Evolutionary conservation across 2,888 invertebrate genomes (phyloP), one percentile per base, ranked within the genome.

Genomic region (Drosophila multiciliata): DNA sequence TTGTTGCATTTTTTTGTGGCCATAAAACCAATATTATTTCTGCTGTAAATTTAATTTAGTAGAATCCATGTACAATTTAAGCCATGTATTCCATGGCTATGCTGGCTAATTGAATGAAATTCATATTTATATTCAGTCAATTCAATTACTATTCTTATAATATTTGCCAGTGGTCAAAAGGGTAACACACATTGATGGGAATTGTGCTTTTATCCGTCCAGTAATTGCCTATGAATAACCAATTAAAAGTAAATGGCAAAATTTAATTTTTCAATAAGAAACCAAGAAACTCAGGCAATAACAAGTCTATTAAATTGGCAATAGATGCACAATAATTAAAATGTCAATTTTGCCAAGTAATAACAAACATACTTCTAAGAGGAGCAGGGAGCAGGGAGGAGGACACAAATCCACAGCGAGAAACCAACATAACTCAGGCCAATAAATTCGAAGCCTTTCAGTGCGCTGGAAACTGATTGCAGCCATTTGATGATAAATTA

Each of bases 401-500:
- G 4, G 53, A 63, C 64, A 74, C 66, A 73, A 65, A 67, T 71
- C 66, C 68, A 62, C 49, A 64, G n/a, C 49, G 50, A 60, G 2
- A 73, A 57, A 81, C 77, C 29, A 72, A 84, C 78, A 80, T 87
- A 82, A 80, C 72, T 84, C 73, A 75, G 73, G 57, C 78, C 82
- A 84, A 87, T 87, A 88, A 87, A 88, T 87, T 89, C 73, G 77
- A 54, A 29, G 68, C 75, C 79, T 82, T 82, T 80, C 86, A 80
- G 71, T 66, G 61, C 60, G 64, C 73, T 66, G 52, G 60, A 72
- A 67, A 73, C 76, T 82, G 85, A 85, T 85, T 85, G 78, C 85
- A 75, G 77, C 73, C 81, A 67, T 87, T 87, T 84, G 85, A 86
- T 87, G 87, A 89, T 87, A 89, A 87, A 87, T 87, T 89, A 89